Base-by-base conservation (phyloP, 2,888 invertebrate species). In the Drosophila recens region DNA sequence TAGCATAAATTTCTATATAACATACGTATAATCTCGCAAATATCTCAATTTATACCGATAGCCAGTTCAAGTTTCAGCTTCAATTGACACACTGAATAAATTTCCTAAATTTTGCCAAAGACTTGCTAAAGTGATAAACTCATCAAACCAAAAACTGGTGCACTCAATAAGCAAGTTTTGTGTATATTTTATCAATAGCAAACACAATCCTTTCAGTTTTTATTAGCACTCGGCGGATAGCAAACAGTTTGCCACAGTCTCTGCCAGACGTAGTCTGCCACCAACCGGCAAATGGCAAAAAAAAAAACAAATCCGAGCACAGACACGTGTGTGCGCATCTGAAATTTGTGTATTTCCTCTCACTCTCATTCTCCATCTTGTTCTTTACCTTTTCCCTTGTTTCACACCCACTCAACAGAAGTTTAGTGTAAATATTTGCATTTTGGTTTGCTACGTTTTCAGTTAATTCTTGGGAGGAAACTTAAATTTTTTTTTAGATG, bases 381-480 rank as follows among this genome's bases (percentile, higher is more conserved):
- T 8, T 59, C 45, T n/a, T 40, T 45, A 67, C 63, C 42, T 67
- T 67, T 65, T 34, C 20, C 36, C 54, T 43, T 48, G 53, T 53
- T 73, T 74, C 63, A 57, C 70, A 72, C 76, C 63, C 73, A 63
- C 69, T 73, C 58, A 76, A 48, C 38, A 42, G 61, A 70, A 70
- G 65, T 51, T 67, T 49, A 34, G 49, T 13, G 77, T 77, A 86
- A 83, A 83, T 79, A 83, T 83, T 86, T 83, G 83, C 67, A 70
- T 76, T 70, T 73, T 65, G 67, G 54, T 34, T 51, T 15, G 51
- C 46, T 56, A 67, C 59, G 59, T 65, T 65, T 70, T 45, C 69
- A 54, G 67, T 57, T 58, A 58, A 38, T 51, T 51, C 11, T 13
- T 20, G 38, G 6, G 13, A 17, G 17, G 23, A 48, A 48, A 42